Conservation (phyloP, 2,888 invertebrate genomes). For the Hoplodrina ambigua region DNA sequence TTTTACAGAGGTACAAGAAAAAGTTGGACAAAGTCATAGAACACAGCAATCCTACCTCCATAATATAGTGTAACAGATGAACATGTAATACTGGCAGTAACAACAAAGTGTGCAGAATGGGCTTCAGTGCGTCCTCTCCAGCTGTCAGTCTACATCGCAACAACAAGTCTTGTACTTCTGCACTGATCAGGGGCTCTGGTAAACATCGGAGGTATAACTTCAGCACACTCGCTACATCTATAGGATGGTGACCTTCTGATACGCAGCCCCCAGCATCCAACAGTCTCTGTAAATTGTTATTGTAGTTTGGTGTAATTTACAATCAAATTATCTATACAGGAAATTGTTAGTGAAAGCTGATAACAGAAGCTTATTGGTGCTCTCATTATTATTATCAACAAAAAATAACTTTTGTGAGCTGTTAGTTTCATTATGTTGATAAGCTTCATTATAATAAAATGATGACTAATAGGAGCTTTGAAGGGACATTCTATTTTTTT, state of each 20-base stretch:
- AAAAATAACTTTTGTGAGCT: neutral
- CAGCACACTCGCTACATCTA: slow-evolving; percentile 96
- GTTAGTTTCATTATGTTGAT: neutral
- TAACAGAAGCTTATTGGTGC: neutral
- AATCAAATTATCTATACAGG: slow-evolving; percentile 18
- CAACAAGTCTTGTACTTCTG: slow-evolving; percentile 94
- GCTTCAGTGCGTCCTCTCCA: slow-evolving; percentile 91
- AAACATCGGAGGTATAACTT: slow-evolving; percentile 96
- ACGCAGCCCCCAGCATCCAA: slow-evolving; percentile 93
- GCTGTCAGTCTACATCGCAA: slow-evolving; percentile 92
- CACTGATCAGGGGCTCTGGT: slow-evolving; percentile 95
- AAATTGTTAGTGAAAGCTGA: slow-evolving; percentile 4
- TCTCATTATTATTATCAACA: slow-evolving; percentile 13
- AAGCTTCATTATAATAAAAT: neutral
- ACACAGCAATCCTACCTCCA: slow-evolving; percentile 90
- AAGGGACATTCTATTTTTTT: slow-evolving; percentile 14
- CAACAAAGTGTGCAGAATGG: slow-evolving; percentile 93
- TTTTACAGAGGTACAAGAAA: no score
- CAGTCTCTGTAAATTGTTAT: slow-evolving; percentile 84
- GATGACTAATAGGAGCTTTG: neutral
- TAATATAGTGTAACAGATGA: slow-evolving; percentile 94
- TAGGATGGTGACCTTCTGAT: slow-evolving; percentile 93
- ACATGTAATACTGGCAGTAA: slow-evolving; percentile 94
- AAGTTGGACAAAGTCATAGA: neutral
- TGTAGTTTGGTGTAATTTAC: neutral